phyloP scores from a whole-genome alignment of 2,797 vertebrate species.

The Zenarchopterus dispar region DNA sequence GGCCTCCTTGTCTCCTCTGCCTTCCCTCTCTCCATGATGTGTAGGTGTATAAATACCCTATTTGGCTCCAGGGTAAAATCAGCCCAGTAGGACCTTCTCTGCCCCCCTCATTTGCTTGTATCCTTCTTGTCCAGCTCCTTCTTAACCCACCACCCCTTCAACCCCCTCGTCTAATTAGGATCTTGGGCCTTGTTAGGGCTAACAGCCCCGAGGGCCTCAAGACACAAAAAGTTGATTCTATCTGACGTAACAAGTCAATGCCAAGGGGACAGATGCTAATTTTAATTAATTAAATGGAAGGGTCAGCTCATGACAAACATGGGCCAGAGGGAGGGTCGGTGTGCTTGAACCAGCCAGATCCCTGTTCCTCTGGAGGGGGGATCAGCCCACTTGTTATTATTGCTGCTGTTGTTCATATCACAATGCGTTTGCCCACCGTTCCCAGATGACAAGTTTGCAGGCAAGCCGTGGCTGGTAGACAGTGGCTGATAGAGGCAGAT shows the following conservation, averaged over 20 bases:
- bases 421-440: background rate
- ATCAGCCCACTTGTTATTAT: slow-evolving; percentile 41
- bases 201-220: slow-evolving; percentile 64
- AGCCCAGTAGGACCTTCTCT: slow-evolving; percentile 77
- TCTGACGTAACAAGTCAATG: slow-evolving; percentile 87
- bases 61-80: slow-evolving; percentile 58
- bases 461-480: slow-evolving; percentile 43
- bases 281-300: slow-evolving; percentile 87
- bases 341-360: slow-evolving; percentile 53
- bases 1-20: slow-evolving; percentile 49
- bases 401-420: slow-evolving; percentile 55
- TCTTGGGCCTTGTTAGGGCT: slow-evolving; percentile 83
- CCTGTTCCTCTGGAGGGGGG: slow-evolving; percentile 48
- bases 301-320: slow-evolving; percentile 81
- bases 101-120: slow-evolving; percentile 29
- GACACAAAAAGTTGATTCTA: slow-evolving; percentile 85
- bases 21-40: slow-evolving; percentile 53
- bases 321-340: slow-evolving; percentile 65
- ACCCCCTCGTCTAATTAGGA: slow-evolving; percentile 81
- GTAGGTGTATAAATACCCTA: slow-evolving; percentile 79
- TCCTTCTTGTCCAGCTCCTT: slow-evolving; percentile 58
- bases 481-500: slow-evolving; percentile 31
- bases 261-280: slow-evolving; percentile 85
- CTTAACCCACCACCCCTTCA: slow-evolving; percentile 22
- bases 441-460: slow-evolving; percentile 45